A percentile compares a stretch with the other conserved stretches of the same genome.
Conservation (phyloP, 2,113 vertebrate genomes). For the Sardina pilchardus region DNA sequence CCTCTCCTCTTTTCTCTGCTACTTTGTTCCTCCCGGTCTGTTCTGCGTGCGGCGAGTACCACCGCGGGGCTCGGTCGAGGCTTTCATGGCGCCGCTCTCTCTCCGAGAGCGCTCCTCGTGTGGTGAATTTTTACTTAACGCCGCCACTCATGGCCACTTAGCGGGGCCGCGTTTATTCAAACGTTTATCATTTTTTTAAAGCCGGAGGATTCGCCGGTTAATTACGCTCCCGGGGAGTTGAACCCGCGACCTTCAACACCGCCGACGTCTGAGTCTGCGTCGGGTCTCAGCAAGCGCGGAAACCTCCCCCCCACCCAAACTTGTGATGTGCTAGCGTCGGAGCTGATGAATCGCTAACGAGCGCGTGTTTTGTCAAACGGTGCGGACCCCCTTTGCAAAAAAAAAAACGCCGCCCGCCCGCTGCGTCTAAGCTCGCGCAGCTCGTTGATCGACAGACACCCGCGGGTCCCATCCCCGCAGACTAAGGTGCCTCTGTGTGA, state of each 20-base stretch:
- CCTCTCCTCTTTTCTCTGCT: conserved; percentile 33
- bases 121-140: not conserved
- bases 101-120: not conserved
- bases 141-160: not conserved
- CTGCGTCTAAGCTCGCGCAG: not conserved
- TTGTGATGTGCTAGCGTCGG: not conserved
- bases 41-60: not conserved
- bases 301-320: not conserved
- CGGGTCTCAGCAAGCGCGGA: not conserved
- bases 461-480: not conserved
- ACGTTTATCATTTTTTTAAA: not conserved
- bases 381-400: not conserved
- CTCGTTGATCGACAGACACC: not conserved
- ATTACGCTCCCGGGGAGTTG: not conserved
- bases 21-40: not conserved
- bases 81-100: not conserved
- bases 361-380: not conserved
- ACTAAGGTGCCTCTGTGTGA: conserved; percentile 29
- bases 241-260: not conserved
- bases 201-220: not conserved
- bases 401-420: no score
- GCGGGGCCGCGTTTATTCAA: not conserved
- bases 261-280: not conserved
- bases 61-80: not conserved
- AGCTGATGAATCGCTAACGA: not conserved